Evolutionary conservation across 2,888 invertebrate species (phyloP).

Genomic region (Perithous albicinctus): DNA sequence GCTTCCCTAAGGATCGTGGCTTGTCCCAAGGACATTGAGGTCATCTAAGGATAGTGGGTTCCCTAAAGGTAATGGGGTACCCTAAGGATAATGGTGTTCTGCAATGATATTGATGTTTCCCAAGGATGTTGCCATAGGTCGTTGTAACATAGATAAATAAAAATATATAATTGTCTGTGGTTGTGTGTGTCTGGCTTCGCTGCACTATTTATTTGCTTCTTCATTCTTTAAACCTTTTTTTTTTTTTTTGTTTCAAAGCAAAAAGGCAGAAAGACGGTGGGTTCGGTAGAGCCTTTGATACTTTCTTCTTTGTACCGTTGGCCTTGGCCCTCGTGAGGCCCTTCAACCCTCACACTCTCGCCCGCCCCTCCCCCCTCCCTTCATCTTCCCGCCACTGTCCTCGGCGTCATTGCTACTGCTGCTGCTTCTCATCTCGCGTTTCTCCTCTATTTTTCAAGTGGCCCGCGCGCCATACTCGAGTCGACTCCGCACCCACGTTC

Average conservation of each 20-base stretch:
- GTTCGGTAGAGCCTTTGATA: slow-evolving; percentile 29
- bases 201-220: neutral
- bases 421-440: slow-evolving; percentile 25
- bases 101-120: no score
- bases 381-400: no score
- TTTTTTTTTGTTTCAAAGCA: neutral
- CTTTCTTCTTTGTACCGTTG: slow-evolving; percentile 44
- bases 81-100: no score
- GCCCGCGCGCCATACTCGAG: slow-evolving; percentile 49
- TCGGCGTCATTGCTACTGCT: neutral
- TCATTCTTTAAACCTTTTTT: neutral
- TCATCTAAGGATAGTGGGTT: no score
- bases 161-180: neutral
- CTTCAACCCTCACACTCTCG: slow-evolving; percentile 16
- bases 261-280: neutral
- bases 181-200: slow-evolving; percentile 1
- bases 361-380: neutral
- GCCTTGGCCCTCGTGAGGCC: slow-evolving; percentile 42
- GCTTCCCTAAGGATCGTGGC: no score
- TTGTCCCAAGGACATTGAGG: no score
- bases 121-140: no score
- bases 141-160: neutral
- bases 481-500: slow-evolving; percentile 28
- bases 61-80: no score
- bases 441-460: slow-evolving; percentile 52